Percentiles rank a stretch among this genome's conserved stretches.
Conservation (phyloP, 1,140 invertebrate genomes). For the Heliconius hermathena region DNA sequence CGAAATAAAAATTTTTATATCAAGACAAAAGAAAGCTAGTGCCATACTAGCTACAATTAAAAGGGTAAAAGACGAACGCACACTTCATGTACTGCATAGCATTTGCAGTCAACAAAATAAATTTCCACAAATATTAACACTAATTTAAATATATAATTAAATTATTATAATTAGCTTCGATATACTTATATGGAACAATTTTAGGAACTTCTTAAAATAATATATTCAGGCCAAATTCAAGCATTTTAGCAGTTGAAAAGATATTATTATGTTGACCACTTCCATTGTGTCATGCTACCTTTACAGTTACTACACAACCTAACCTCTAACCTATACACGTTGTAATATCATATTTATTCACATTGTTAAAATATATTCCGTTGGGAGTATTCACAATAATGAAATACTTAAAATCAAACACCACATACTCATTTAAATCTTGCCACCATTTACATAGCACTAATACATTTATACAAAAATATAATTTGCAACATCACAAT, state of each 20-base stretch:
- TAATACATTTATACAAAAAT: constrained; percentile 9
- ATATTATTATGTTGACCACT: background rate
- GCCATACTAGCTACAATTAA: background rate
- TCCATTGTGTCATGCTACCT: background rate
- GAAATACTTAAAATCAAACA: background rate
- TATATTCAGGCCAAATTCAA: constrained; percentile 2
- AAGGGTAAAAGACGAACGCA: background rate
- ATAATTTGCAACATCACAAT: constrained; percentile 14
- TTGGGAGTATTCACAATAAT: constrained; percentile 2
- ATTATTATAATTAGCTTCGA: constrained; percentile 1
- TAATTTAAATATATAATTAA: background rate
- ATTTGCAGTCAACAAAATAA: background rate
- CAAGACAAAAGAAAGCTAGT: background rate
- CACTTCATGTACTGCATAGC: background rate
- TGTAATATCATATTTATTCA: background rate
- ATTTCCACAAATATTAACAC: background rate
- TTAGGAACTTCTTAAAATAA: constrained; percentile 16
- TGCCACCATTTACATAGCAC: constrained; percentile 1
- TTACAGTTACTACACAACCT: background rate
- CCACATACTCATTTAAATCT: background rate
- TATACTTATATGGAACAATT: background rate
- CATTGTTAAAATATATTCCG: background rate
- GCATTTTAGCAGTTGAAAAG: background rate
- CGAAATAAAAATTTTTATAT: background rate
- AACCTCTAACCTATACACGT: background rate